Base-by-base conservation (phyloP, 2,113 vertebrate species). In the Shinisaurus crocodilurus region DNA sequence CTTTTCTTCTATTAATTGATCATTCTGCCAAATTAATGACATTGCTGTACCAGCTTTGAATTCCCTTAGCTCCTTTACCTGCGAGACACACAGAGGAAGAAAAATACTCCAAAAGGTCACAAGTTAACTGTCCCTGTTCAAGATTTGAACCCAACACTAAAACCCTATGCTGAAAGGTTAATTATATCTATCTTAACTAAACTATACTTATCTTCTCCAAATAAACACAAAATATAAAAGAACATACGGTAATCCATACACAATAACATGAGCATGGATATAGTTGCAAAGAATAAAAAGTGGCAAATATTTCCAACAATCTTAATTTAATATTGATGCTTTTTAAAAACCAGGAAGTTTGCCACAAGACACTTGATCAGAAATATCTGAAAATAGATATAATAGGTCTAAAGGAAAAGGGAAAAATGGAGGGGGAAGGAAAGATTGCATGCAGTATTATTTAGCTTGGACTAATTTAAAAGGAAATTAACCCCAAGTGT, bases 1-100 rank as follows among this genome's bases (percentile, higher is more conserved):
- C 94, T 96, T 93, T 90, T 95, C 88, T 95, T 95, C 94, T 95
- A 96, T 97, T 97, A 98, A 97, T 82, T 97, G 96, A 97, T 97
- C 97, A 94, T 91, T 96, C 95, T 97, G 95, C 96, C 95, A 94
- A 95, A 94, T 94, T 97, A 98, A 96, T 97, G 95, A 95, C 91
- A 96, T 92, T 90, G 94, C 89, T 92, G 90, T 89, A 92, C 32
- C 65, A 91, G 81, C 88, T 93, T 86, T 87, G 85, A 94, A 95
- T 94, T 96, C 94, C 91, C 94, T 76, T 65, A 94, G 92, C 93
- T 92, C n/a, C 91, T 95, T 94, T 90, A 93, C 85, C 91, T 94
- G 85, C 45, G 85, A 95, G 89, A 94, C 69, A 89, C 40, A 89
- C 89, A 70, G 63, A 91, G 86, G 76, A 76, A 91, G 57, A 88